A percentile compares a stretch with the other conserved stretches of the same genome.
These are phyloP conservation scores for Cheilosia vulpina DNA, from an alignment of 2,888 invertebrate species.

Conservation along the genomic window DNA sequence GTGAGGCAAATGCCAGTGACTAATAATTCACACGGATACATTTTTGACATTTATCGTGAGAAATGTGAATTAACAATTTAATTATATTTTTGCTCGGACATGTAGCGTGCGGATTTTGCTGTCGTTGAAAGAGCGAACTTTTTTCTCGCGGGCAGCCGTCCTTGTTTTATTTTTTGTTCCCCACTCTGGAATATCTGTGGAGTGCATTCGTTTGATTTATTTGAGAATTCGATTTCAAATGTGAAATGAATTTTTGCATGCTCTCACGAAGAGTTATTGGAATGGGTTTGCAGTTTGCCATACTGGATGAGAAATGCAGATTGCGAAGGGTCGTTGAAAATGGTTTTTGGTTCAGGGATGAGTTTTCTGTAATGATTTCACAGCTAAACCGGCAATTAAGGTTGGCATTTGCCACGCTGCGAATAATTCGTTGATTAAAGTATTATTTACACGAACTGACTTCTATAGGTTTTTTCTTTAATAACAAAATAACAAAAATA, in stretches of 20 bases:
- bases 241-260: slow-evolving; percentile 61
- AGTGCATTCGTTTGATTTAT: slow-evolving; percentile 72
- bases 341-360: background rate
- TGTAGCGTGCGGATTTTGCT: slow-evolving; percentile 59
- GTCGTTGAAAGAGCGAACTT: slow-evolving; percentile 12
- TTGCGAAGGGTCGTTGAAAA: slow-evolving; percentile 15
- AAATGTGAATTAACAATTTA: slow-evolving; percentile 75
- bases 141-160: background rate
- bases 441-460: background rate
- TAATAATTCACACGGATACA: slow-evolving; percentile 74
- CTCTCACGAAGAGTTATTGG: slow-evolving; percentile 31
- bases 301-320: slow-evolving; percentile 25
- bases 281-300: background rate
- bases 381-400: background rate
- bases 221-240: slow-evolving; percentile 64
- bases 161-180: background rate
- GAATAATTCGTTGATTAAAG: background rate
- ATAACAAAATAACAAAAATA: no score
- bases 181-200: slow-evolving; percentile 18
- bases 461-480: no score
- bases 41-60: slow-evolving; percentile 75
- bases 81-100: slow-evolving; percentile 69
- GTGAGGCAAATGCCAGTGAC: slow-evolving; percentile 47
- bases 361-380: background rate
- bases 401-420: background rate